Percentiles rank a stretch among this genome's conserved stretches.
phyloP scores from a whole-genome alignment of 2,888 invertebrate genomes.

The Phania funesta region DNA sequence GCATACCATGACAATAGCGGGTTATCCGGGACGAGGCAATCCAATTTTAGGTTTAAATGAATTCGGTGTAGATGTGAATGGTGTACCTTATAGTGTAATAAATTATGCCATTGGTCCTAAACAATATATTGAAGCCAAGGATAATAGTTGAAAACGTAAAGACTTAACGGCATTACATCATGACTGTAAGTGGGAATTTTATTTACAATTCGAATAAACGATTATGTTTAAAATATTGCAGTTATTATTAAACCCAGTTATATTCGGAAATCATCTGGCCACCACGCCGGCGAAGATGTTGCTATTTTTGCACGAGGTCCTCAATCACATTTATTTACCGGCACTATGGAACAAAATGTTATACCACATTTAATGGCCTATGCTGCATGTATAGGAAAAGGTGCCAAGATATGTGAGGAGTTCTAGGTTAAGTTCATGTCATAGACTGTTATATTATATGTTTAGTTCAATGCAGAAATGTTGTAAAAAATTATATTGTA shows the following conservation, averaged over 20 bases:
- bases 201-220: background rate
- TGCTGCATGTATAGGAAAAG: conserved; percentile 86
- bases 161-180: conserved; percentile 68
- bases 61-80: conserved; percentile 70
- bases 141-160: conserved; percentile 69
- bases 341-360: conserved; percentile 88
- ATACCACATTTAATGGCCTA: conserved; percentile 88
- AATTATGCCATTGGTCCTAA: conserved; percentile 87
- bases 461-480: too few relatives aligned
- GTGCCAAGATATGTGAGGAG: conserved; percentile 78
- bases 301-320: conserved; percentile 88
- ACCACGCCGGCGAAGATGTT: conserved; percentile 90
- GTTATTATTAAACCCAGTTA: conserved; percentile 74
- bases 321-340: conserved; percentile 88
- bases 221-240: conserved; percentile 53
- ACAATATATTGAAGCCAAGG: conserved; percentile 71
- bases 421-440: background rate
- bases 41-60: conserved; percentile 81
- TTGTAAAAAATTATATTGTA: too few relatives aligned
- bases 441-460: background rate
- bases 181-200: conserved; percentile 52
- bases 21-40: conserved; percentile 84
- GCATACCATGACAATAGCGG: conserved; percentile 87
- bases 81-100: conserved; percentile 84
- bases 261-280: conserved; percentile 81